phyloP scores from a whole-genome alignment of 2,797 vertebrate species.

The Fratercula arctica region DNA sequence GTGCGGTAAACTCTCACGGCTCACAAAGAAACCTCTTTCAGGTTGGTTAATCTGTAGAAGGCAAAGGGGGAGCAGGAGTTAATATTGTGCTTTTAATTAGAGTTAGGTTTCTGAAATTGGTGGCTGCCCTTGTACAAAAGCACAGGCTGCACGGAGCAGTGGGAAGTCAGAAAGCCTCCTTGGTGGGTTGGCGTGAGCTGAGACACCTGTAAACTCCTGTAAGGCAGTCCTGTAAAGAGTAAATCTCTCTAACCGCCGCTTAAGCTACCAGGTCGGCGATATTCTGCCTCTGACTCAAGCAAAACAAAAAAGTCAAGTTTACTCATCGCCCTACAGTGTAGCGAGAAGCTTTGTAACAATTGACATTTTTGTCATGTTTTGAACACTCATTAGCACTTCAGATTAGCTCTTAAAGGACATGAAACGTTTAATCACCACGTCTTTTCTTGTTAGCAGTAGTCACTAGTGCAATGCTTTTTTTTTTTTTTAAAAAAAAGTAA shows the following conservation, averaged over 20 bases:
- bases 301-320: background rate
- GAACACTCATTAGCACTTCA: conserved; percentile 31
- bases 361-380: conserved; percentile 28
- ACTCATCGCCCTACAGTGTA: background rate
- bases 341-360: background rate
- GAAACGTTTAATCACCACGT: conserved; percentile 23
- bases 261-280: fast-evolving
- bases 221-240: background rate
- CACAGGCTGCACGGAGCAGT: background rate
- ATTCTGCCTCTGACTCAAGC: background rate
- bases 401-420: conserved; percentile 44
- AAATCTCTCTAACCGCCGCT: fast-evolving
- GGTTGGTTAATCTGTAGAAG: background rate
- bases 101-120: background rate
- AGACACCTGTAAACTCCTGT: background rate
- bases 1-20: fast-evolving
- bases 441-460: conserved; percentile 32
- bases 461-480: background rate
- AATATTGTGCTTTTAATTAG: background rate
- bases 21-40: background rate
- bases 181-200: fast-evolving
- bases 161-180: background rate
- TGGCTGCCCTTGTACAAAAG: background rate
- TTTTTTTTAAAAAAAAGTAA: background rate
- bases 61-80: background rate